Conservation (phyloP, 2,113 vertebrate species). For the Callaeas wilsoni region DNA sequence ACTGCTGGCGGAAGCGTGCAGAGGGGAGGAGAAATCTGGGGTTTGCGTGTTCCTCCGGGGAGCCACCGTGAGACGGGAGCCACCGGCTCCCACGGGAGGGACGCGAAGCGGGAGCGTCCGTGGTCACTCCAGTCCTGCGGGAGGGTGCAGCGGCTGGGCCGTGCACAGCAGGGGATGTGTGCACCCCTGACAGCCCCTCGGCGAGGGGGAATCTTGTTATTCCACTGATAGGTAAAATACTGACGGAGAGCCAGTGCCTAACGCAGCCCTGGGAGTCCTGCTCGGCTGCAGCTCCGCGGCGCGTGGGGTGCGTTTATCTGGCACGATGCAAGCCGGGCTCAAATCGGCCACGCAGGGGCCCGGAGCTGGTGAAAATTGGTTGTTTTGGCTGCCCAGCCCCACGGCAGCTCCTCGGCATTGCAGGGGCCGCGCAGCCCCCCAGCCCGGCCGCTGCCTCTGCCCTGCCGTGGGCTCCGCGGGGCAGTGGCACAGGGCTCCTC, state of each 20-base stretch:
- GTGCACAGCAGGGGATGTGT: fast-evolving
- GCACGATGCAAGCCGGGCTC: fast-evolving
- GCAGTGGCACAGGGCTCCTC: not conserved
- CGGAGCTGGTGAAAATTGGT: not conserved
- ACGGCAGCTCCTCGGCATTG: fast-evolving
- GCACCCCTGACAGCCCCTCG: not conserved
- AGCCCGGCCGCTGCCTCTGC: not conserved
- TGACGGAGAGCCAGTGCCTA: not conserved
- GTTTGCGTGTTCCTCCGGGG: fast-evolving
- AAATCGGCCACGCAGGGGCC: not conserved
- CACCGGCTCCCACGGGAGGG: not conserved
- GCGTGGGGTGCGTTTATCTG: fast-evolving
- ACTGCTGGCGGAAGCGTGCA: fast-evolving
- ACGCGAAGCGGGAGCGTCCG: fast-evolving
- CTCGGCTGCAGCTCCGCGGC: fast-evolving
- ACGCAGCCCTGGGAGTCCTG: fast-evolving
- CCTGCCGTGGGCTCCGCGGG: not conserved
- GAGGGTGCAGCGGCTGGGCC: not conserved
- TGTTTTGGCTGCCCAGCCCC: too few species aligned
- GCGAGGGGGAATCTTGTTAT: fast-evolving
- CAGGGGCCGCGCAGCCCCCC: not conserved
- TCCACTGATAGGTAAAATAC: not conserved
- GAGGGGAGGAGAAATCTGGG: not conserved
- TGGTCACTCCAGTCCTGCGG: fast-evolving
- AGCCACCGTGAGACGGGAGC: fast-evolving